Evolutionary conservation across 2,888 invertebrate species (phyloP).

Genomic region (Phaonia tiefii): DNA sequence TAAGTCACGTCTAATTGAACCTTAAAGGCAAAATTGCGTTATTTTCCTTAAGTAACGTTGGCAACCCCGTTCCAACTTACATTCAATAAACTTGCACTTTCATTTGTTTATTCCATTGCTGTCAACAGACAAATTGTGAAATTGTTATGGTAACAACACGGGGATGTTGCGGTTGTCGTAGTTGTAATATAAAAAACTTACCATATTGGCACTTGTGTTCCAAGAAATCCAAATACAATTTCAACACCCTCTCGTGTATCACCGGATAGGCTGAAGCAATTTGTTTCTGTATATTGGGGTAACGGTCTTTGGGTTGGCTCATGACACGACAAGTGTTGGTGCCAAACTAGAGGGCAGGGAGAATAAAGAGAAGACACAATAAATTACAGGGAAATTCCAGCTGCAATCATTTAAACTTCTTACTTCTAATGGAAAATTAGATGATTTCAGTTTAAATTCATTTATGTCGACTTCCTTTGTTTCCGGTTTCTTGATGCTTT

Average conservation of each 20-base stretch:
- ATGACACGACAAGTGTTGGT: slow-evolving; percentile 75
- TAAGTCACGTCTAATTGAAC: no score
- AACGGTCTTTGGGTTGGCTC: slow-evolving; percentile 73
- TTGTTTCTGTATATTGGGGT: slow-evolving; percentile 73
- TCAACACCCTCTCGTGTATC: slow-evolving; percentile 85
- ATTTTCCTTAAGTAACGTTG: no score
- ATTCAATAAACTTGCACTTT: no score
- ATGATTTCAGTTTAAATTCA: slow-evolving; percentile 71
- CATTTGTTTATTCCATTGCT: neutral
- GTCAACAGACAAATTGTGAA: slow-evolving; percentile 37
- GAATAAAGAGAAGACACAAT: neutral
- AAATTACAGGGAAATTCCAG: neutral
- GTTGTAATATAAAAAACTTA: slow-evolving; percentile 62
- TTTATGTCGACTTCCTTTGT: slow-evolving; percentile 64
- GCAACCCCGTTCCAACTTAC: no score
- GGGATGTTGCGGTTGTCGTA: no score
- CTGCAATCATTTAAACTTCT: neutral
- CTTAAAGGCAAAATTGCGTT: no score
- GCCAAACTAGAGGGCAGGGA: slow-evolving; percentile 74
- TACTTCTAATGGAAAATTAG: slow-evolving; percentile 74
- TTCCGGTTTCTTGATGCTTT: slow-evolving; percentile 68
- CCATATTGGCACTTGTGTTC: slow-evolving; percentile 82
- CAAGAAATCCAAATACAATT: slow-evolving; percentile 84
- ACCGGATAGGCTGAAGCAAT: slow-evolving; percentile 85
- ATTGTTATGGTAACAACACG: slow-evolving; percentile 19